Percentiles rank a stretch among this genome's conserved stretches.
phyloP scores from a whole-genome alignment of 2,113 vertebrate genomes.

The Triplophysa dalaica region DNA sequence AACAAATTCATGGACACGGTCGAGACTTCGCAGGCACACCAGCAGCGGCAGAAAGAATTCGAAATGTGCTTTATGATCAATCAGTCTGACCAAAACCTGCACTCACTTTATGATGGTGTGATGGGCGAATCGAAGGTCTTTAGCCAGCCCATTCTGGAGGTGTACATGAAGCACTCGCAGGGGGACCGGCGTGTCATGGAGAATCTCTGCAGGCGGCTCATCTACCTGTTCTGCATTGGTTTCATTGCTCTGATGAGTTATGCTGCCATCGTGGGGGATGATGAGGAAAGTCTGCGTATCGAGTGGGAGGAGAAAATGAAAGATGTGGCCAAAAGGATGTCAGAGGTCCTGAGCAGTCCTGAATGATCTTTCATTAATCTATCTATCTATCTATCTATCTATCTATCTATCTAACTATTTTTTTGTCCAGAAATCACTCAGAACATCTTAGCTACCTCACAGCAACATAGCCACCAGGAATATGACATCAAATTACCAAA shows the following conservation, averaged over 20 bases:
- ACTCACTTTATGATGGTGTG: constrained; percentile 77
- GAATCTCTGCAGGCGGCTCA: constrained; percentile 74
- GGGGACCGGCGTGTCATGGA: constrained; percentile 70
- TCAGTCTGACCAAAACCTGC: constrained; percentile 76
- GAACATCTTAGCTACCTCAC: not conserved
- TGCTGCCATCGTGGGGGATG: constrained; percentile 71
- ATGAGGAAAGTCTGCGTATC: constrained; percentile 67
- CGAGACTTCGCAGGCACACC: constrained; percentile 59
- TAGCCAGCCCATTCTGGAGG: constrained; percentile 74
- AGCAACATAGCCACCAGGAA: not conserved
- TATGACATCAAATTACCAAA: no score
- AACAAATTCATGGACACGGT: constrained; percentile 75
- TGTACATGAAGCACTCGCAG: constrained; percentile 72
- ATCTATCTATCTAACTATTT: not conserved
- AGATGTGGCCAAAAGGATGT: constrained; percentile 71
- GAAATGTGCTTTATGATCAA: constrained; percentile 68
- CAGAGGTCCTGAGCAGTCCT: constrained; percentile 69
- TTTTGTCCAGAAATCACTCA: not conserved
- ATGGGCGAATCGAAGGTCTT: constrained; percentile 75
- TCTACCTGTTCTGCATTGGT: constrained; percentile 79
- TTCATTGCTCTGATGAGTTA: constrained; percentile 79
- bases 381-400: not conserved
- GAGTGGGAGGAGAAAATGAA: constrained; percentile 78
- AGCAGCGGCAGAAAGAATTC: constrained; percentile 69
- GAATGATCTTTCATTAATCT: constrained; percentile 53